Base-by-base conservation (phyloP, 1,140 invertebrate species). In the Drosophila sturtevanti region DNA sequence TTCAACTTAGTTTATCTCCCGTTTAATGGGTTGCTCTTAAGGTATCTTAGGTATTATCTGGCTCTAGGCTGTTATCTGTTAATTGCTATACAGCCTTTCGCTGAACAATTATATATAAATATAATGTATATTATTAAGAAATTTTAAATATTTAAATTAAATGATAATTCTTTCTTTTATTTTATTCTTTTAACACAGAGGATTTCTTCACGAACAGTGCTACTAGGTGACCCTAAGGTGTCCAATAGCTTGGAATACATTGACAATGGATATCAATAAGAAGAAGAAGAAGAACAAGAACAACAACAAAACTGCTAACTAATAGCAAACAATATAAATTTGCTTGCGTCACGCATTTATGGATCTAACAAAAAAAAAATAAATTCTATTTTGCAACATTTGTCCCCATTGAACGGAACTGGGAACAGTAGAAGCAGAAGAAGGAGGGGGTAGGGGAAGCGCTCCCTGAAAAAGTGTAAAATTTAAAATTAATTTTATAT, bases 151-250 rank as follows among this genome's bases (percentile, higher is more conserved):
- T 35, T 11, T 24, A 62, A 41, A 7, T 52, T 34, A 12, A 61
- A 37, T 24, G 41, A 48, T 21, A 56, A 70, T 62, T 35, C 6
- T 14, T 12, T 11, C 38, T 37, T 10, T 38, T 9, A 14, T 35
- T 37, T 18, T 7, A 0, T 0, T n/a, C 37, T 14, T 18, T 3
- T 6, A 3, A 0, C 9, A 31, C 63, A 91, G 90, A 81, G 65
- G 90, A 91, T 67, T 91, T 89, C 58, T 91, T 89, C 51, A 87
- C 86, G 31, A 91, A 72, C 80, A 91, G 82, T 59, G 70, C 90
- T 35, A 80, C 90, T 44, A 91, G 90, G 90, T 91, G 90, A 91
- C 90, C 90, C 77, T 90, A 91, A 90, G 75, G 80, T 64, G 72
- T 12, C 52, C 61, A 72, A 52, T 5, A 12, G 31, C 4, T 56